Evolutionary conservation across 2,888 invertebrate genomes (phyloP).

Genomic region (Campoplex capitator): DNA sequence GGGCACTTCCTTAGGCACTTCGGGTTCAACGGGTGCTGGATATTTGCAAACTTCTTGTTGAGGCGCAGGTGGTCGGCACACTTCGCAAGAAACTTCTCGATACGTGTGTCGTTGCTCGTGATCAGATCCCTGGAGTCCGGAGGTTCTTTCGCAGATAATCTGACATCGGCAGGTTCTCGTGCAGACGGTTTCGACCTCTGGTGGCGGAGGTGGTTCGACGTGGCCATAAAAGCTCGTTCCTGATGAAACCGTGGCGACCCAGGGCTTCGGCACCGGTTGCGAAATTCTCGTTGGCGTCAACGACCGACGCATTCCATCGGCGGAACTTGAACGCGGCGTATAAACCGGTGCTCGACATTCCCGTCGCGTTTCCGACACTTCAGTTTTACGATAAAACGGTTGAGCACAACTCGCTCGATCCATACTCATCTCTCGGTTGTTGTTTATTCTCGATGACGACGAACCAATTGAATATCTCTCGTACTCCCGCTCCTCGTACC

Average conservation of each 20-base stretch:
- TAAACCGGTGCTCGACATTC: constrained; percentile 70
- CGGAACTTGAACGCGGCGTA: constrained; percentile 78
- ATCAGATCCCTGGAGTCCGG: constrained; percentile 67
- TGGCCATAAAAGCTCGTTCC: constrained; percentile 79
- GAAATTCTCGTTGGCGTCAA: constrained; percentile 82
- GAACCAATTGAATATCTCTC: constrained; percentile 42
- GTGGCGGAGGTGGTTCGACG: constrained; percentile 72
- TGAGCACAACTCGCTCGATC: constrained; percentile 81
- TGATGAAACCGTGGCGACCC: constrained; percentile 82
- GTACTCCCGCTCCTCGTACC: constrained; percentile 66
- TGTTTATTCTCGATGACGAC: constrained; percentile 53
- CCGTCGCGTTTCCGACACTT: constrained; percentile 74
- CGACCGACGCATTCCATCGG: constrained; percentile 81
- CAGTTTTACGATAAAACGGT: constrained; percentile 79
- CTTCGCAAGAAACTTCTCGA: constrained; percentile 70
- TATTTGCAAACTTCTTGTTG: constrained; percentile 40
- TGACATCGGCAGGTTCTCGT: constrained; percentile 71
- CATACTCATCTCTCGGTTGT: constrained; percentile 72
- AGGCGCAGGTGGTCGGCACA: constrained; percentile 60
- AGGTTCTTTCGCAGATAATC: constrained; percentile 72
- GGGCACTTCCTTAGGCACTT: constrained; percentile 40
- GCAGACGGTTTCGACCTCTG: constrained; percentile 71
- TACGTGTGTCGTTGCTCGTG: constrained; percentile 69
- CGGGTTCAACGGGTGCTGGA: constrained; percentile 49
- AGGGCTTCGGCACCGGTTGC: constrained; percentile 82